phyloP scores from a whole-genome alignment of 1,140 invertebrate genomes.

The Lepidurus arcticus region DNA sequence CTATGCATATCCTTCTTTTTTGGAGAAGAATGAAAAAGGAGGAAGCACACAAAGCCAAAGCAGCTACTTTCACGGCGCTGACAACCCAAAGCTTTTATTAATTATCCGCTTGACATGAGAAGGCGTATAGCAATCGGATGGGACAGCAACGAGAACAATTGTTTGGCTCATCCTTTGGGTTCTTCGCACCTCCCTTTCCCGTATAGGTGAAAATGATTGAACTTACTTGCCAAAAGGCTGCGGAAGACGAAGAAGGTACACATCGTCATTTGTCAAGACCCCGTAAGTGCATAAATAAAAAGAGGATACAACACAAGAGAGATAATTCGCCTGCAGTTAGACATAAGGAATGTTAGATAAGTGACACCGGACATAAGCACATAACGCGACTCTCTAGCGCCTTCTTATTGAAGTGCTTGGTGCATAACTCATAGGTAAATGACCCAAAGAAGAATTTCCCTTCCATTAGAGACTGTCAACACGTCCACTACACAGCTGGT shows the following conservation, averaged over 20 bases:
- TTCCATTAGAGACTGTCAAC: not conserved
- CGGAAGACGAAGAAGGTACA: not conserved
- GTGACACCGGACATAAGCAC: not conserved
- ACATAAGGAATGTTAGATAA: not conserved
- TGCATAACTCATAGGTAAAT: not conserved
- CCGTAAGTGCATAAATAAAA: not conserved
- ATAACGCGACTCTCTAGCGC: not conserved
- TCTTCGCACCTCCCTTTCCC: not conserved
- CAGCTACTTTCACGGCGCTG: not conserved
- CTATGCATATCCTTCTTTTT: not conserved
- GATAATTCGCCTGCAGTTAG: not conserved
- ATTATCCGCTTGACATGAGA: conserved; percentile 1
- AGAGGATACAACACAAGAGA: not conserved
- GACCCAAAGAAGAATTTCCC: not conserved
- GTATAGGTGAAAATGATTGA: not conserved
- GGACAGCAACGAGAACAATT: not conserved
- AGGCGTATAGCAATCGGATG: not conserved
- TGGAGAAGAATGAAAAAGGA: not conserved
- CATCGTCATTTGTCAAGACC: not conserved
- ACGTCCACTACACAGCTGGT: not conserved
- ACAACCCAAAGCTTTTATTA: conserved; percentile 2
- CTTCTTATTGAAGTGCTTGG: not conserved
- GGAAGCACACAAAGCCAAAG: not conserved
- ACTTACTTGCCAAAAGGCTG: not conserved
- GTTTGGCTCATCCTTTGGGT: not conserved